Conservation (phyloP, 2,797 vertebrate species). For the Kryptolebias ocellatus region DNA sequence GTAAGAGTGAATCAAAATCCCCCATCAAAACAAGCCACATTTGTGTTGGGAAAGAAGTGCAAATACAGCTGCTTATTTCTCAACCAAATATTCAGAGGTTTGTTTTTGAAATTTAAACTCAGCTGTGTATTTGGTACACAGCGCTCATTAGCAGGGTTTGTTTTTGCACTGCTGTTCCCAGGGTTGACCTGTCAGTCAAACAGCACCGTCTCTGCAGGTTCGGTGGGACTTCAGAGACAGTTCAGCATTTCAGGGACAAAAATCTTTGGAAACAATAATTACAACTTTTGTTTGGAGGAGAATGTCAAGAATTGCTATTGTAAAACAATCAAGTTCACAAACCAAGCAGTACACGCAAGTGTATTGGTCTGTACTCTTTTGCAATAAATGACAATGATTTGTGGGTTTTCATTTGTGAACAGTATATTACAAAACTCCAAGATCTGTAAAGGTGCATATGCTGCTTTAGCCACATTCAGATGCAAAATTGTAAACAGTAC, state of each 20-base stretch:
- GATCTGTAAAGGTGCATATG: too few species aligned
- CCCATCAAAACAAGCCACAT: not conserved
- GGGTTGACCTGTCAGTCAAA: constrained; percentile 34
- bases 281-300: not conserved
- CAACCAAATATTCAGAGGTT: not conserved
- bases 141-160: constrained; percentile 18
- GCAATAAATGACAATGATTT: too few species aligned
- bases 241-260: not conserved
- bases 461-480: too few species aligned
- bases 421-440: too few species aligned
- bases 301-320: not conserved
- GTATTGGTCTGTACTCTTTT: not conserved
- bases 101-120: constrained; percentile 7
- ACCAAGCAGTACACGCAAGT: not conserved
- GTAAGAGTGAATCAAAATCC: not conserved
- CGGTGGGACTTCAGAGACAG: constrained; percentile 5
- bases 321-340: too few species aligned
- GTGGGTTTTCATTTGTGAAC: too few species aligned
- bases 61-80: not conserved
- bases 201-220: not conserved
- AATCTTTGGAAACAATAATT: constrained; percentile 3
- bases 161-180: constrained; percentile 34
- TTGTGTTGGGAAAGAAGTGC: not conserved
- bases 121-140: constrained; percentile 4
- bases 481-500: too few species aligned